Evolutionary conservation across 2,113 vertebrate species (phyloP), one percentile per base, ranked within the genome.

Genomic region (Hemiprocne comata): DNA sequence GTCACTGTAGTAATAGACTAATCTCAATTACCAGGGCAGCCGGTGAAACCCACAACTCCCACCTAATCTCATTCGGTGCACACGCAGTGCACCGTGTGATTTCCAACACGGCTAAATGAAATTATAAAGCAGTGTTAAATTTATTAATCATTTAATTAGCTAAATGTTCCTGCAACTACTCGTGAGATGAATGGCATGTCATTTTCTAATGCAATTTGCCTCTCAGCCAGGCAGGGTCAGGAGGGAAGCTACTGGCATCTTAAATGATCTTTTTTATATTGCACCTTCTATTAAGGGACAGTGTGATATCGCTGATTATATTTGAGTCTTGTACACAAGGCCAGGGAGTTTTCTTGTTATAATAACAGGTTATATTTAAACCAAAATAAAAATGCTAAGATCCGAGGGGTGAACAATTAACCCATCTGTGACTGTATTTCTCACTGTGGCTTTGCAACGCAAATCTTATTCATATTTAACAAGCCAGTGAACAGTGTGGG

Each of bases 61-160:
- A 98, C 98, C 98, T 99, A 98, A 99, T 98, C 98, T 99, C 98
- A 99, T 98, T 98, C 97, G 97, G 97, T 96, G 98, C 98, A 96
- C 98, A 98, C 93, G 97, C 98, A 98, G 97, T 97, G 97, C 98
- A 98, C 98, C 95, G 98, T 98, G 98, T 98, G 98, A 98, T 99
- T 99, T 99, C 98, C 98, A 99, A 99, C 99, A 99, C 97, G 97
- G 98, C 98, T 98, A 99, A 99, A 99, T 99, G 98, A 99, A 99
- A 99, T 99, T 99, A 99, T 99, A 99, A 99, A 99, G 99, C 99
- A 98, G 99, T 99, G 99, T 99, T 99, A 99, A 99, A 99, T 98
- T 98, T 99, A 99, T 99, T 99, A 99, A 99, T 99, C 99, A 99
- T 99, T 99, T 99, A 99, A 99, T 99, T 99, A 99, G 98, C 98